phyloP scores from a whole-genome alignment of 2,113 vertebrate species.

The Rhinichthys klamathensis region DNA sequence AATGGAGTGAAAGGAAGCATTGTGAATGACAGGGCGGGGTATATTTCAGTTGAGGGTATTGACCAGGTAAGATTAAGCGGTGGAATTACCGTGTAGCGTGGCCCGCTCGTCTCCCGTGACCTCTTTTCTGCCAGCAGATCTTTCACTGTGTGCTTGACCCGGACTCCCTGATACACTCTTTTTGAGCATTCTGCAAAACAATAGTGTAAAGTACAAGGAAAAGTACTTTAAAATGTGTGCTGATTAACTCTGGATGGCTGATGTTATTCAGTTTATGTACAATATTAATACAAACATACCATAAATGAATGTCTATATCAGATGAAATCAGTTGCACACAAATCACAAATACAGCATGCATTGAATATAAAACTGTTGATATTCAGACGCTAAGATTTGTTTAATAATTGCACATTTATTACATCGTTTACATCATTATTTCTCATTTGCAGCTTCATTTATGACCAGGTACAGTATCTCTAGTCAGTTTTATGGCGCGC shows the following conservation, averaged over 20 bases:
- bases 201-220: not conserved
- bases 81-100: constrained; percentile 83
- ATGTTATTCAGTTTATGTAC: not conserved
- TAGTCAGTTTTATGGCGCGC: constrained; percentile 51
- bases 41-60: constrained; percentile 46
- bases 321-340: not conserved
- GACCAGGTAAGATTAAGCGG: not conserved
- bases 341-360: not conserved
- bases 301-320: not conserved
- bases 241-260: no score
- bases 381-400: not conserved
- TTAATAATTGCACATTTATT: not conserved
- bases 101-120: constrained; percentile 82
- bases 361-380: not conserved
- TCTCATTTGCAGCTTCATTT: constrained; percentile 14
- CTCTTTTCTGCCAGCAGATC: constrained; percentile 94
- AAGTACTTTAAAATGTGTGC: not conserved
- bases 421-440: not conserved
- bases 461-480: not conserved
- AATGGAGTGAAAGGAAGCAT: constrained; percentile 22
- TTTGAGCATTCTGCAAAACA: constrained; percentile 84
- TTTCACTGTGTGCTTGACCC: constrained; percentile 97
- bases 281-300: not conserved
- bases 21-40: constrained; percentile 45
- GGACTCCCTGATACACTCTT: constrained; percentile 91